Evolutionary conservation across 2,888 invertebrate species (phyloP).

Genomic region (Callyntrura sp.): DNA sequence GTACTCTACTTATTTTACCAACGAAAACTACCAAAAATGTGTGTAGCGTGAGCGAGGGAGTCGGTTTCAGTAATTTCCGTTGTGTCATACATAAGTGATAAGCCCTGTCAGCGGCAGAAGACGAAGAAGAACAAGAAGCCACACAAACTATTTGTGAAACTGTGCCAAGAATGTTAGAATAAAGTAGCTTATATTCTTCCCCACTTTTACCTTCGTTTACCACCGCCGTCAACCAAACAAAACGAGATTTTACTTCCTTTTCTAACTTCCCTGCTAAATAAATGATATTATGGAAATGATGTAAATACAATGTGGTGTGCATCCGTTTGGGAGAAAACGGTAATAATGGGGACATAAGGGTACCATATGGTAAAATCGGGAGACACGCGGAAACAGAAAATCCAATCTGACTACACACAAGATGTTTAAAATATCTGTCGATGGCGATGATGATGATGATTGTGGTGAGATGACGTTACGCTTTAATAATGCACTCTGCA

Average conservation of each 20-base stretch:
- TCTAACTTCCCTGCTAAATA: background rate
- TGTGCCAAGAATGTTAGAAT: conserved; percentile 28
- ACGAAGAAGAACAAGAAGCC: conserved; percentile 12
- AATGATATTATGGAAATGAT: background rate
- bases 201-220: too few species aligned
- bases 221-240: too few species aligned
- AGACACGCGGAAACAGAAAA: background rate
- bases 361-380: conserved; percentile 43
- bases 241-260: conserved; percentile 34
- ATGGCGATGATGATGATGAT: background rate
- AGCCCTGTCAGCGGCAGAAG: background rate
- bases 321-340: conserved; percentile 16
- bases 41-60: background rate
- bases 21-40: too few species aligned
- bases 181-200: background rate
- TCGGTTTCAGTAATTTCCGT: conserved; percentile 19
- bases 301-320: conserved; percentile 35
- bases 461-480: too few species aligned
- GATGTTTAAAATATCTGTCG: background rate
- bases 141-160: conserved; percentile 17
- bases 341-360: conserved; percentile 23
- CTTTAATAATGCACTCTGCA: too few species aligned
- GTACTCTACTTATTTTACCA: too few species aligned
- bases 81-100: conserved; percentile 28
- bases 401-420: background rate